Evolutionary conservation across 1,140 invertebrate species (phyloP).

Genomic region (Pinna nobilis): DNA sequence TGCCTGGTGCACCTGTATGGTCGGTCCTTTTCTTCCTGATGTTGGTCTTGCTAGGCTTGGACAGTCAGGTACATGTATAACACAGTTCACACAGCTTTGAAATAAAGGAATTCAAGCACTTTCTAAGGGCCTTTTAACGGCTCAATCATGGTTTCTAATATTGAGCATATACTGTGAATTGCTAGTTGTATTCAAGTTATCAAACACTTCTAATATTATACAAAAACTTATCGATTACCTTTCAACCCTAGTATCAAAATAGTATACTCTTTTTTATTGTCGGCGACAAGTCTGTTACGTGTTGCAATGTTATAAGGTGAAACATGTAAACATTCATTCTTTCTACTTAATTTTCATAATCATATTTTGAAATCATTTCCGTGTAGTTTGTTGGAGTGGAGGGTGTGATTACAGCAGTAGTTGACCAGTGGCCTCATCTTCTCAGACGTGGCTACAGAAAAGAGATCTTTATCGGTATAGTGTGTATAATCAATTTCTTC

Average conservation of each 20-base stretch:
- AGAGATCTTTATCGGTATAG: slow-evolving; percentile 79
- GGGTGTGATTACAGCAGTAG: slow-evolving; percentile 85
- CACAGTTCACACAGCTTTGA: too few relatives aligned
- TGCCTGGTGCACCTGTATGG: slow-evolving; percentile 89
- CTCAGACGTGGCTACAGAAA: slow-evolving; percentile 75
- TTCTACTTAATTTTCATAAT: not conserved
- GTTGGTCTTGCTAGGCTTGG: slow-evolving; percentile 73
- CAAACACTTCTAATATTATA: too few relatives aligned
- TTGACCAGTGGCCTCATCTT: slow-evolving; percentile 82
- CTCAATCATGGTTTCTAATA: too few relatives aligned
- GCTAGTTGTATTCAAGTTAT: too few relatives aligned
- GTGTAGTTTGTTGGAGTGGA: slow-evolving; percentile 86
- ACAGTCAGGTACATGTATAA: slow-evolving; percentile 67
- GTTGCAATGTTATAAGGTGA: too few relatives aligned
- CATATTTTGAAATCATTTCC: not conserved
- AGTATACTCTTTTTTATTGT: too few relatives aligned
- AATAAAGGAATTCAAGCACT: too few relatives aligned
- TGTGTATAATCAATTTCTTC: slow-evolving; percentile 80
- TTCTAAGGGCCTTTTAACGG: too few relatives aligned
- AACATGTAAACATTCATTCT: not conserved
- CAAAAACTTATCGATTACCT: too few relatives aligned
- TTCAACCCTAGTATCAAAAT: too few relatives aligned
- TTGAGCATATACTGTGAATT: too few relatives aligned
- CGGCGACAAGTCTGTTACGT: too few relatives aligned
- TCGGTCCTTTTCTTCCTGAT: slow-evolving; percentile 88